Evolutionary conservation across 2,797 vertebrate genomes (phyloP).

Genomic region (Caiman crocodilus): DNA sequence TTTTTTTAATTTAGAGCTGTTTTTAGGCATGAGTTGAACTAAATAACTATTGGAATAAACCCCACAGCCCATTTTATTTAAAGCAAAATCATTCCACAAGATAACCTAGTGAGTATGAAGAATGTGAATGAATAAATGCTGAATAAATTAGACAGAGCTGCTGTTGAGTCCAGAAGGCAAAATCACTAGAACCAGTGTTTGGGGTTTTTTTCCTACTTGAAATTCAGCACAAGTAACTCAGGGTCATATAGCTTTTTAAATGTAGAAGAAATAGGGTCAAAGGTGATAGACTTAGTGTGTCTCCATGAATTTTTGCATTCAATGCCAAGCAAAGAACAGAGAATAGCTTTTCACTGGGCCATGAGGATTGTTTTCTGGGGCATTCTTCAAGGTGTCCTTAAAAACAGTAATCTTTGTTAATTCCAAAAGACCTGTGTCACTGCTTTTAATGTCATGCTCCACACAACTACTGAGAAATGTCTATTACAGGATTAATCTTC

Average conservation of each 20-base stretch:
- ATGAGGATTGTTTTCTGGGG: neutral
- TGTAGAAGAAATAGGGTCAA: neutral
- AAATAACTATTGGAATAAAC: neutral
- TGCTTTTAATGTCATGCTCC: neutral
- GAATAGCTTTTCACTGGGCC: neutral
- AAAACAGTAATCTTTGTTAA: neutral
- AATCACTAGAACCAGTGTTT: neutral
- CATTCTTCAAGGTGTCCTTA: neutral
- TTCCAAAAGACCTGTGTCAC: neutral
- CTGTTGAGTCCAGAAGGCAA: neutral
- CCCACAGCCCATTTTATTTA: neutral
- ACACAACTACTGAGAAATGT: neutral
- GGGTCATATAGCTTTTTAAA: neutral
- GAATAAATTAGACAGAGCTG: neutral
- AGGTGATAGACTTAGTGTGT: neutral
- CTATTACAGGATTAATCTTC: neutral
- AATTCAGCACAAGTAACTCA: neutral
- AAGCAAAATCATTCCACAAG: neutral
- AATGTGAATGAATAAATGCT: neutral
- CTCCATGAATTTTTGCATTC: neutral
- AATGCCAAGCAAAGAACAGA: neutral
- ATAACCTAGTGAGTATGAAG: neutral
- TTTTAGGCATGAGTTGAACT: neutral
- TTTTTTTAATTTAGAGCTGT: rapidly evolving
- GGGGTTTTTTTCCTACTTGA: neutral